phyloP scores from a whole-genome alignment of 2,797 vertebrate genomes.

The Smutsia gigantea region DNA sequence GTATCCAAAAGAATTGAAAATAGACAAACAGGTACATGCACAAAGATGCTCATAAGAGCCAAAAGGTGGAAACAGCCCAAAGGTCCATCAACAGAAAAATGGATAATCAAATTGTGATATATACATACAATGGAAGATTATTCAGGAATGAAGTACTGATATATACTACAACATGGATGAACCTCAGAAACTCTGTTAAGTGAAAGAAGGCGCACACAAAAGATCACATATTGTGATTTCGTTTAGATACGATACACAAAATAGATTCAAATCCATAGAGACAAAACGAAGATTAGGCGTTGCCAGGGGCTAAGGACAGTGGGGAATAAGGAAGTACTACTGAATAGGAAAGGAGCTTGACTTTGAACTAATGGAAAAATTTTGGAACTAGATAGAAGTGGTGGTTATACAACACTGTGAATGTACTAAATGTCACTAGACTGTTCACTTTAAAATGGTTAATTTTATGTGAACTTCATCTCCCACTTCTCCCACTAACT shows the following conservation, averaged over 20 bases:
- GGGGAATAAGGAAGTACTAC: background rate
- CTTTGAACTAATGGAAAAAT: background rate
- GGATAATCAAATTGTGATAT: background rate
- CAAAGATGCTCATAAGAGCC: background rate
- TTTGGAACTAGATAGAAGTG: background rate
- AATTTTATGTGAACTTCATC: background rate
- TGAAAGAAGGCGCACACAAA: background rate
- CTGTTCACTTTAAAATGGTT: background rate
- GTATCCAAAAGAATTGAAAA: background rate
- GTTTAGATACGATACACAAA: background rate
- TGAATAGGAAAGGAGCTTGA: background rate
- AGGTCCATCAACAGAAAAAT: background rate
- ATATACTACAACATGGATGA: background rate
- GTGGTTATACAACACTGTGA: background rate
- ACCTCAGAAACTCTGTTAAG: background rate
- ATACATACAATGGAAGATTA: background rate
- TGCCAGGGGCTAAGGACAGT: background rate
- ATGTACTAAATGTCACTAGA: background rate
- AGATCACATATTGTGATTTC: background rate
- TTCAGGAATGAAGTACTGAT: background rate
- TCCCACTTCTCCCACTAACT: background rate
- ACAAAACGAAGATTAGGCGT: background rate
- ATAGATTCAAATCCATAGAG: background rate
- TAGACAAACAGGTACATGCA: background rate
- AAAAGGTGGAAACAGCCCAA: background rate